phyloP scores from a whole-genome alignment of 2,888 invertebrate species.

The Himalopsyche japonica region DNA sequence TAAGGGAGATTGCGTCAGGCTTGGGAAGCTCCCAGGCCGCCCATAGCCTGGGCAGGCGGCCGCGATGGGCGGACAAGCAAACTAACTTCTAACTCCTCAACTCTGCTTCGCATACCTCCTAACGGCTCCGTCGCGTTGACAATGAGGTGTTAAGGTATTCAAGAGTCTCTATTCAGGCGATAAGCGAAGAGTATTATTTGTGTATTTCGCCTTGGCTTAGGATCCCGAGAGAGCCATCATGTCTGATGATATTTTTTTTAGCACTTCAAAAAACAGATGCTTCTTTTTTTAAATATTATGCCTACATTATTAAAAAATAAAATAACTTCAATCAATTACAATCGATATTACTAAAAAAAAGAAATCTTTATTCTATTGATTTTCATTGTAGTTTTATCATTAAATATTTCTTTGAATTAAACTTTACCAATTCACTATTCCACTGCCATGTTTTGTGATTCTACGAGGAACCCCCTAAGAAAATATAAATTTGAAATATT shows the following conservation, averaged over 20 bases:
- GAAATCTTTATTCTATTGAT: no score
- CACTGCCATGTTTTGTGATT: not conserved
- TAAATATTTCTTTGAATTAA: not conserved
- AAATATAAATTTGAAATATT: conserved; percentile 41
- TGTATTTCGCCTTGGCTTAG: not conserved
- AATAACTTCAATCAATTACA: no score
- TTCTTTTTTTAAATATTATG: not conserved
- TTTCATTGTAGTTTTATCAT: no score
- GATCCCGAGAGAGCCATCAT: not conserved
- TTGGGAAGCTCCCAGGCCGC: conserved; percentile 27
- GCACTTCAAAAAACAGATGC: not conserved
- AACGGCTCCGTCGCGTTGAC: not conserved
- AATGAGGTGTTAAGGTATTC: not conserved
- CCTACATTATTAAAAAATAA: no score
- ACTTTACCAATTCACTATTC: not conserved
- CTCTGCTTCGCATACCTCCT: not conserved
- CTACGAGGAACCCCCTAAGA: conserved; percentile 26
- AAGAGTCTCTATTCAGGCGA: not conserved
- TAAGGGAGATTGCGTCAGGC: conserved; percentile 38
- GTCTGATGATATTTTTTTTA: not conserved
- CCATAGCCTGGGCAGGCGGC: conserved; percentile 2
- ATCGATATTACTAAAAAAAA: no score
- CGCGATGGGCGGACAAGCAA: not conserved
- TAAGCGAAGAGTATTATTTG: not conserved
- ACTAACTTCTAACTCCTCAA: not conserved